Percentiles rank a stretch among this genome's conserved stretches.
phyloP scores from a whole-genome alignment of 2,113 vertebrate genomes.

The Setophaga petechia region DNA sequence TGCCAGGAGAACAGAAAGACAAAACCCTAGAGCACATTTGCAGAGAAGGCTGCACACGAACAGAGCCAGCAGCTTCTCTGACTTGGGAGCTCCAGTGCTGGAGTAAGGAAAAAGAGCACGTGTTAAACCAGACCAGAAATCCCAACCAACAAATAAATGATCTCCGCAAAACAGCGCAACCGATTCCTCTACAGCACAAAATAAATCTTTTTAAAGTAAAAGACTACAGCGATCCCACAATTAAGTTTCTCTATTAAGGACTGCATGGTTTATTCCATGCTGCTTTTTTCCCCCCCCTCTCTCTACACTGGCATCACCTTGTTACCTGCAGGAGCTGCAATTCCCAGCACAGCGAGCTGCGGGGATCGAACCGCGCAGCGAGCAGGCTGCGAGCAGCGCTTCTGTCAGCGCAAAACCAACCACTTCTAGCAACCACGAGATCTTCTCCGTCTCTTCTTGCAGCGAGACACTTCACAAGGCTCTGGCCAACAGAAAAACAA shows the following conservation, averaged over 20 bases:
- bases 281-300: background rate
- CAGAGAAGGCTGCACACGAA: constrained; percentile 26
- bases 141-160: background rate
- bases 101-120: constrained; percentile 21
- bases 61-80: constrained; percentile 25
- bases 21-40: constrained; percentile 48
- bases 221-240: background rate
- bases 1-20: constrained; percentile 54
- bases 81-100: background rate
- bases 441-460: constrained; percentile 11
- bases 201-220: background rate
- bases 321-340: background rate
- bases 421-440: background rate
- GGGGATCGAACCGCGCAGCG: background rate
- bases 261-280: background rate
- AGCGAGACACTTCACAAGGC: background rate
- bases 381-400: constrained; percentile 21
- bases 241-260: background rate
- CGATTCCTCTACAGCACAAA: background rate
- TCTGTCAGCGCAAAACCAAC: background rate
- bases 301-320: background rate
- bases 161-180: background rate
- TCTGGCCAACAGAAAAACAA: background rate
- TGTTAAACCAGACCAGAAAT: constrained; percentile 36
- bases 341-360: background rate